A percentile compares a stretch with the other conserved stretches of the same genome.
These are phyloP conservation scores for Danio kyathit DNA, from an alignment of 2,797 vertebrate genomes.

Conservation along the genomic window DNA sequence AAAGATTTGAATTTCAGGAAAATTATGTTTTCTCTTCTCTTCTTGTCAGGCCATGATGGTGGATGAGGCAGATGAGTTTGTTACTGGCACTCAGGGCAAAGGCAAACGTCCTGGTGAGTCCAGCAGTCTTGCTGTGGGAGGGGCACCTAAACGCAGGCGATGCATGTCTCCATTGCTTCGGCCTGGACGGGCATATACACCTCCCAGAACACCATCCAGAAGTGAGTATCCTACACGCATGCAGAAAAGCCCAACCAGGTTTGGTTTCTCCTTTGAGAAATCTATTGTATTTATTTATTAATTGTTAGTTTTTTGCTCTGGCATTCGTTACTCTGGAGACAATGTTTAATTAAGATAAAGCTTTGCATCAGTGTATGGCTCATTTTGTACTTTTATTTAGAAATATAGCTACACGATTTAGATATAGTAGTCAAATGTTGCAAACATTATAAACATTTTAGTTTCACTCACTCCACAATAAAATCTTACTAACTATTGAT, in stretches of 20 bases:
- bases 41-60: constrained; percentile 95
- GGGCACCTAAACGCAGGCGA: constrained; percentile 89
- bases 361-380: no score
- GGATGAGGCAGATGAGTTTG: constrained; percentile 98
- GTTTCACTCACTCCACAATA: no score
- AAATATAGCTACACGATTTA: no score
- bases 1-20: background rate
- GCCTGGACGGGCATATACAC: constrained; percentile 84
- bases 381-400: no score
- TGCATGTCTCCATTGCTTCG: constrained; percentile 93
- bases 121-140: constrained; percentile 79
- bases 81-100: constrained; percentile 93
- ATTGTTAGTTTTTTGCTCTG: background rate
- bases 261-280: background rate
- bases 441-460: no score
- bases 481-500: no score
- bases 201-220: constrained; percentile 74
- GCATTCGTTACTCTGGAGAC: no score
- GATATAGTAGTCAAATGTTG: no score
- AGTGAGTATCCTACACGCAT: constrained; percentile 57
- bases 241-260: background rate
- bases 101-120: constrained; percentile 90
- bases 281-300: background rate
- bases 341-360: no score
- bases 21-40: constrained; percentile 70